phyloP scores from a whole-genome alignment of 1,140 invertebrate genomes.

The Papilio polyxenes region DNA sequence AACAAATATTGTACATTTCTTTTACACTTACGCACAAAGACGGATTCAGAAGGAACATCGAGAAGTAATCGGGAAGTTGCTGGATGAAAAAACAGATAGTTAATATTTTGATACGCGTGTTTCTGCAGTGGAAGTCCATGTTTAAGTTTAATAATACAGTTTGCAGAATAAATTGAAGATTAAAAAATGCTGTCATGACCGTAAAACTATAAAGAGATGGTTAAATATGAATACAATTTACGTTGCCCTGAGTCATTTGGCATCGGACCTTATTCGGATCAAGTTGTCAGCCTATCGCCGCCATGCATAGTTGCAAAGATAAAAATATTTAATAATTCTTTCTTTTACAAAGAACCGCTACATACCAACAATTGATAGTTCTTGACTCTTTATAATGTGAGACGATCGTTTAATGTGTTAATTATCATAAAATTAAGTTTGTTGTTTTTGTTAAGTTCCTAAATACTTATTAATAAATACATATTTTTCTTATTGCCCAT shows the following conservation, averaged over 20 bases:
- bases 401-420: background rate
- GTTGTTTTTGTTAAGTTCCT: no score
- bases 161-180: background rate
- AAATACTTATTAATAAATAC: no score
- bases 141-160: no score
- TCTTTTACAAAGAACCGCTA: background rate
- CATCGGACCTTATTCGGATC: constrained; percentile 7
- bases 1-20: no score
- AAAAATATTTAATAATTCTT: background rate
- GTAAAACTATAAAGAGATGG: constrained; percentile 11
- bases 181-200: background rate
- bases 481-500: background rate
- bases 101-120: background rate
- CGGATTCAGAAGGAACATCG: background rate
- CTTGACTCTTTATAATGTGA: no score
- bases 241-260: background rate
- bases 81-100: background rate
- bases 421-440: background rate
- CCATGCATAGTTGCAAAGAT: background rate
- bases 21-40: no score
- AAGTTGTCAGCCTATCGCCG: background rate
- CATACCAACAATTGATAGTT: background rate
- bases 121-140: background rate
- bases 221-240: background rate
- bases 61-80: background rate